A percentile compares a stretch with the other conserved stretches of the same genome.
Evolutionary conservation across 2,797 vertebrate species (phyloP).

Genomic region (Scolopax bukidnonensis): DNA sequence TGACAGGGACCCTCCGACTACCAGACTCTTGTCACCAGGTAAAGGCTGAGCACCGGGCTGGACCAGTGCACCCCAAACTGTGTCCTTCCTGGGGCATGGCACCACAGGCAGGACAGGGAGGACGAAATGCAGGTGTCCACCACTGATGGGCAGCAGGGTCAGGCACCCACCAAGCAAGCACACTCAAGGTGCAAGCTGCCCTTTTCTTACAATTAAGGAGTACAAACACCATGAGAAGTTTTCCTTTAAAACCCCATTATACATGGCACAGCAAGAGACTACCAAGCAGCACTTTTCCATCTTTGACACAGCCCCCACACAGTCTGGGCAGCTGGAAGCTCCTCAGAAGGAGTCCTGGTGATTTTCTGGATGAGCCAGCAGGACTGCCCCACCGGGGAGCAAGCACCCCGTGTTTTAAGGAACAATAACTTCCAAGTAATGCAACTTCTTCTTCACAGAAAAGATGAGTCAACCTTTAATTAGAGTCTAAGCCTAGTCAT

Average conservation of each 20-base stretch:
- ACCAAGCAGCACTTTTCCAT: not conserved
- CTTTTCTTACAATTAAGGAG: not conserved
- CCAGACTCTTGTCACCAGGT: accelerated
- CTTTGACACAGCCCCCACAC: accelerated
- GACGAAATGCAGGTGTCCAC: not conserved
- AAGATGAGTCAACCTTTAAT: not conserved
- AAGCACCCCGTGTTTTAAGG: not conserved
- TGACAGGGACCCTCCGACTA: too few species aligned
- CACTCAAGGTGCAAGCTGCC: accelerated
- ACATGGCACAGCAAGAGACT: not conserved
- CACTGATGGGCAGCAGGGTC: not conserved
- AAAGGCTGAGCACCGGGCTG: not conserved
- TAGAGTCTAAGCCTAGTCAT: not conserved
- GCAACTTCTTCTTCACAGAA: not conserved
- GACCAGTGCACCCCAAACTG: not conserved
- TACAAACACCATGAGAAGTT: not conserved
- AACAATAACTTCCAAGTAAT: not conserved
- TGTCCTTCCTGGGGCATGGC: accelerated
- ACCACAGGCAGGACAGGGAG: not conserved
- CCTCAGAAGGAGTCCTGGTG: not conserved
- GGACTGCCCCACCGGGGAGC: not conserved
- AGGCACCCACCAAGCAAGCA: accelerated
- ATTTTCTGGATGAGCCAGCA: not conserved
- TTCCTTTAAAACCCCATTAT: not conserved
- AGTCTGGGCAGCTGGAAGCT: not conserved